Percentiles rank a stretch among this genome's conserved stretches.
phyloP scores from a whole-genome alignment of 2,888 invertebrate species.

The Deroplatys truncata region DNA sequence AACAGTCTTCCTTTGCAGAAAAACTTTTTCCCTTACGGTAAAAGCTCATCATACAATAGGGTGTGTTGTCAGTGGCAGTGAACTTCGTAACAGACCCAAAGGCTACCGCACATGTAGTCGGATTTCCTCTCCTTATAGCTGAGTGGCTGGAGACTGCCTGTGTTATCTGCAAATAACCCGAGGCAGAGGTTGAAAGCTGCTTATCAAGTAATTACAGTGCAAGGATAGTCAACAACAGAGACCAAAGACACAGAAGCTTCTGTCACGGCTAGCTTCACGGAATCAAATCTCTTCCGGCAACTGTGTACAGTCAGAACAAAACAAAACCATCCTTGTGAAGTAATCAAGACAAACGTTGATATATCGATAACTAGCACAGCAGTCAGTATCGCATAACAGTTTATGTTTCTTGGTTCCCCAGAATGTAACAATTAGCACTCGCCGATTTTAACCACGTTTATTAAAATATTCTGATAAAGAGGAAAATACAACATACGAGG shows the following conservation, averaged over 20 bases:
- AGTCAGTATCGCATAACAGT: no score
- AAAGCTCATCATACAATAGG: no score
- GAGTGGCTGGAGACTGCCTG: neutral
- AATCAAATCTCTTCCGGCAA: neutral
- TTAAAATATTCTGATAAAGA: no score
- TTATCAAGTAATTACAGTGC: neutral
- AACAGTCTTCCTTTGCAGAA: no score
- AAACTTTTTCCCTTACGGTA: no score
- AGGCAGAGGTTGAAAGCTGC: neutral
- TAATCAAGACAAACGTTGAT: no score
- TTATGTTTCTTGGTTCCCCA: no score
- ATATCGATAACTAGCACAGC: no score
- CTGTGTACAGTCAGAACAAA: neutral
- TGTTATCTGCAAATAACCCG: neutral
- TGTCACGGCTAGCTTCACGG: neutral
- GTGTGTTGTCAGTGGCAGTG: neutral
- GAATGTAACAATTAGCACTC: no score
- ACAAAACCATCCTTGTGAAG: neutral
- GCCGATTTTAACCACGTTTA: no score
- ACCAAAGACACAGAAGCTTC: neutral
- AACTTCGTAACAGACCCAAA: neutral
- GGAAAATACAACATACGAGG: no score
- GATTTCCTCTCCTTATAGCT: neutral
- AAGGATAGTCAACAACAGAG: neutral
- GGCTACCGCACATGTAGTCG: neutral